phyloP scores from a whole-genome alignment of 2,888 invertebrate genomes.

The Apantesis nais region DNA sequence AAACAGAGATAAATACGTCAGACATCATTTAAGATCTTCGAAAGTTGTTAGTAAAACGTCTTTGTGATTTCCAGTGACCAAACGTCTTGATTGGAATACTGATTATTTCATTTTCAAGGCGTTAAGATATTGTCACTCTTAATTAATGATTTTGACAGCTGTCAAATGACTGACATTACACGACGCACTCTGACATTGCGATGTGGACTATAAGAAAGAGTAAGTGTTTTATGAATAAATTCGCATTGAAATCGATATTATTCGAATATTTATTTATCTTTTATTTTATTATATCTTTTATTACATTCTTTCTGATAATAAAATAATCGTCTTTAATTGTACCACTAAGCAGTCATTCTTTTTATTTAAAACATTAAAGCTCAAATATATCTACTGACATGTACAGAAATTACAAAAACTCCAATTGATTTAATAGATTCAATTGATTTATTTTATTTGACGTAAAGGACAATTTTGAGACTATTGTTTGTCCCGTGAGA shows the following conservation, averaged over 20 bases:
- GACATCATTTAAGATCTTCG: neutral
- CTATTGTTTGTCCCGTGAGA: neutral
- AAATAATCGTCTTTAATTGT: too few species aligned
- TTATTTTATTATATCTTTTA: too few species aligned
- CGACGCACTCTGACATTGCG: neutral
- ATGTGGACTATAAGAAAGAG: neutral
- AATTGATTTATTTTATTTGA: neutral
- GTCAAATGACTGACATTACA: neutral
- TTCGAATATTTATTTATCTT: too few species aligned
- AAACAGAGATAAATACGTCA: neutral
- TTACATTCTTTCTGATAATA: too few species aligned
- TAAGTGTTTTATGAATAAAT: neutral
- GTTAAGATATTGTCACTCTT: neutral
- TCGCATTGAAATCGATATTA: neutral
- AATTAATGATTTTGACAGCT: neutral
- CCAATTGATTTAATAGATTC: neutral
- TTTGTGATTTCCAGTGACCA: neutral
- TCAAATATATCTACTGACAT: neutral
- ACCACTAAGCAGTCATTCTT: too few species aligned
- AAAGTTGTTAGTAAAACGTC: neutral
- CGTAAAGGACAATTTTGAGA: neutral
- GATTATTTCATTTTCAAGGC: neutral
- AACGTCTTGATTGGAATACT: neutral
- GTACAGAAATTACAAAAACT: neutral
- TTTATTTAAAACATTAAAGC: neutral